A percentile compares a stretch with the other conserved stretches of the same genome.
phyloP scores from a whole-genome alignment of 2,113 vertebrate genomes.

The Donacobius atricapilla region DNA sequence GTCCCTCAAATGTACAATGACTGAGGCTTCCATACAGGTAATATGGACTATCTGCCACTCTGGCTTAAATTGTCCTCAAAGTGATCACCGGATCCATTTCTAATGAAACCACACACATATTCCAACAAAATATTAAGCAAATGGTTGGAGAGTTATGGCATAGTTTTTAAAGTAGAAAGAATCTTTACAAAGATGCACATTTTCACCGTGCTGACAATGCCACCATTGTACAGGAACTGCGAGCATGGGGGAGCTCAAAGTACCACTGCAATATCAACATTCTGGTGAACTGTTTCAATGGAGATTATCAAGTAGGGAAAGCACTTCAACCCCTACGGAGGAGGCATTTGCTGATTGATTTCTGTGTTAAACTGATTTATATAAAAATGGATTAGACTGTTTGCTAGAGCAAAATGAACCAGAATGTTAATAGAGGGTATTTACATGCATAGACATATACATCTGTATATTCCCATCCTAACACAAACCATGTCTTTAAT shows the following conservation, averaged over 20 bases:
- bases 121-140: not conserved
- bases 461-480: not conserved
- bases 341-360: not conserved
- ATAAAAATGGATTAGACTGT: not conserved
- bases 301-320: not conserved
- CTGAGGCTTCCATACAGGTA: not conserved
- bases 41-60: not conserved
- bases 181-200: not conserved
- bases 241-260: not conserved
- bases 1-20: not conserved
- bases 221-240: no score
- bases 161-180: not conserved
- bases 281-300: not conserved
- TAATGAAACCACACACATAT: not conserved
- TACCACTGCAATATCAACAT: not conserved
- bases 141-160: not conserved
- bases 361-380: not conserved
- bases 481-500: not conserved
- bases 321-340: not conserved
- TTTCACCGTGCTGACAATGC: not conserved
- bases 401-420: not conserved
- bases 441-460: rapidly evolving
- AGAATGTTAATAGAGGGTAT: not conserved
- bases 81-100: not conserved
- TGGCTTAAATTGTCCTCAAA: not conserved